phyloP scores from a whole-genome alignment of 2,797 vertebrate genomes.

The Mallotus villosus region DNA sequence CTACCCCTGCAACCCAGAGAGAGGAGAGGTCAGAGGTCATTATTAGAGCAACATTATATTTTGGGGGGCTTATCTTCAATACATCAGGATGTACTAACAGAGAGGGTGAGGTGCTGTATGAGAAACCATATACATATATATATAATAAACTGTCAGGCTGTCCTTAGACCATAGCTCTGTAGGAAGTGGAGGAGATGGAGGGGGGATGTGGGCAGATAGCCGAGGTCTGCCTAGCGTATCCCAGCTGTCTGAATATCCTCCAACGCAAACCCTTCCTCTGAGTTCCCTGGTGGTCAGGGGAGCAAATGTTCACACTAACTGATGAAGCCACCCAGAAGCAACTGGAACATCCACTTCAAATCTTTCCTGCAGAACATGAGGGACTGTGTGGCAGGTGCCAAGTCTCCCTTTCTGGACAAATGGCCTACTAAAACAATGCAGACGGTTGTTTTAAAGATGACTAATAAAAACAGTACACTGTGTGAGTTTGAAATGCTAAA shows the following conservation, averaged over 20 bases:
- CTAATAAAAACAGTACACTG: constrained; percentile 4
- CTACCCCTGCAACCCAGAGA: not conserved
- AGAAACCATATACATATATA: not conserved
- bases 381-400: constrained; percentile 3
- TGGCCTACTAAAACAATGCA: constrained; percentile 1
- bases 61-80: not conserved
- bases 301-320: constrained; percentile 20
- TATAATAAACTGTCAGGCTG: constrained; percentile 3
- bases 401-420: constrained; percentile 1
- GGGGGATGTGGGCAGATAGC: not conserved
- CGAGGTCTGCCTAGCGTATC: not conserved
- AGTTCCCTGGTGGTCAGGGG: not conserved
- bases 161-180: not conserved
- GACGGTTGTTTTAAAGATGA: not conserved
- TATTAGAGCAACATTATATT: not conserved
- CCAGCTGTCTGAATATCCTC: constrained; percentile 9
- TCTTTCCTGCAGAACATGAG: not conserved
- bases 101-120: not conserved
- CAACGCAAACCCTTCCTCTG: not conserved
- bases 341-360: not conserved
- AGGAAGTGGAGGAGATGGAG: constrained; percentile 2
- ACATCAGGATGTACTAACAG: not conserved
- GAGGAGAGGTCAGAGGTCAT: constrained; percentile 15
- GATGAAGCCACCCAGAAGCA: not conserved
- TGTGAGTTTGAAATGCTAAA: not conserved